These are phyloP conservation scores for Dryas iulia DNA, from an alignment of 1,140 invertebrate genomes.

Conservation along the genomic window DNA sequence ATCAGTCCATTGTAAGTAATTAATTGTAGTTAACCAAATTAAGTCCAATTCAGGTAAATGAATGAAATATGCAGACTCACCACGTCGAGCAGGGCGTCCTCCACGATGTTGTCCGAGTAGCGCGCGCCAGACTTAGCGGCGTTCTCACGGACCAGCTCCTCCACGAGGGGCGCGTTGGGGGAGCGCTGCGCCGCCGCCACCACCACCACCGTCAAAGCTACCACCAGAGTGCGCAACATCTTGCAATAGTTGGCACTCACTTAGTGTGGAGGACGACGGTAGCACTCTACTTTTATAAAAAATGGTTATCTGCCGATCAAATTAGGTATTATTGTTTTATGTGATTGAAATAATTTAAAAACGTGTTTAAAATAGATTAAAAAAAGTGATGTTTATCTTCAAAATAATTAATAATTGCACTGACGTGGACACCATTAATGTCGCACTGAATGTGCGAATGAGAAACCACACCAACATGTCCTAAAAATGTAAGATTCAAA, in stretches of 20 bases:
- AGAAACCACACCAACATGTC: too few relatives aligned
- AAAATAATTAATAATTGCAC: too few relatives aligned
- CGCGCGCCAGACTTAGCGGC: not conserved
- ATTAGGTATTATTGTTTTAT: not conserved
- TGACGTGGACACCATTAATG: too few relatives aligned
- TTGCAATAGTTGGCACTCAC: not conserved
- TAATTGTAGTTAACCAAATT: too few relatives aligned
- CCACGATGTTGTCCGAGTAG: constrained; percentile 6
- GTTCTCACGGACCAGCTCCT: not conserved
- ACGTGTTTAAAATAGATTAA: not conserved
- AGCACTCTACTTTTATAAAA: not conserved
- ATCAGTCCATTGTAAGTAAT: too few relatives aligned
- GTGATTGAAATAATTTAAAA: not conserved
- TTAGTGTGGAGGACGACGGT: not conserved
- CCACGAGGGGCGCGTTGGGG: constrained; percentile 2
- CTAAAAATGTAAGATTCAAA: too few relatives aligned
- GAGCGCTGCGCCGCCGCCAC: not conserved
- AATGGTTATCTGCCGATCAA: not conserved
- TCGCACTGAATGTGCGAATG: too few relatives aligned
- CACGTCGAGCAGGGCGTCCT: constrained; percentile 16
- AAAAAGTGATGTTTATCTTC: not conserved
- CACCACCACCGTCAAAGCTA: not conserved
- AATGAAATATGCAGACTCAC: too few relatives aligned
- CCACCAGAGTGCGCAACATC: not conserved
- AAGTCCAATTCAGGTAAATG: too few relatives aligned